Evolutionary conservation across 2,888 invertebrate species (phyloP).

Genomic region (Agrochola lychnidis): DNA sequence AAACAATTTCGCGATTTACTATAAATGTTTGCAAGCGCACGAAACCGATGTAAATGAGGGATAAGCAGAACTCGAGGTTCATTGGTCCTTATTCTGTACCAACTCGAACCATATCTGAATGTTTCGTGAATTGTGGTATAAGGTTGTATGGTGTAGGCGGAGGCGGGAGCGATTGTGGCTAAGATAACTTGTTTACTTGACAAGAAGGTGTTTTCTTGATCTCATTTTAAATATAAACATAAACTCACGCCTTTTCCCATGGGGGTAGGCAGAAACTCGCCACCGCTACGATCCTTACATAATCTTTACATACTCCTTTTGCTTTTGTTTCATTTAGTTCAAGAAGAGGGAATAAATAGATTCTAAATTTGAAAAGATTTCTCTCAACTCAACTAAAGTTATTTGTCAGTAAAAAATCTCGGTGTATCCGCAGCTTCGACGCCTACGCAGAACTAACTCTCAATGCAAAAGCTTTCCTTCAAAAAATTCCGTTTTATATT

Average conservation of each 20-base stretch:
- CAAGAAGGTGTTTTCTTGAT: too few species aligned
- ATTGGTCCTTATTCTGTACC: conserved; percentile 44
- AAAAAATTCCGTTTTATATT: too few species aligned
- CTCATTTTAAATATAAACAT: too few species aligned
- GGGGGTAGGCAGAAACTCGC: too few species aligned
- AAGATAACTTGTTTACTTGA: background rate
- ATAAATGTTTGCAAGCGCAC: conserved; percentile 47
- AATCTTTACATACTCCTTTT: too few species aligned
- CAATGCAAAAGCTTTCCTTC: background rate
- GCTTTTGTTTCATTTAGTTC: too few species aligned
- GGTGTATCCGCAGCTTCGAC: too few species aligned
- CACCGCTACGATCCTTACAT: too few species aligned
- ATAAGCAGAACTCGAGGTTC: conserved; percentile 56
- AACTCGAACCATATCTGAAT: conserved; percentile 46
- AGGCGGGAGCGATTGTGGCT: conserved; percentile 16
- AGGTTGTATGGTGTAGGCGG: background rate
- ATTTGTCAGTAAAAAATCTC: background rate
- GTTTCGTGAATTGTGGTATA: conserved; percentile 28
- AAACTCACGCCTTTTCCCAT: too few species aligned
- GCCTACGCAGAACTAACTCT: background rate
- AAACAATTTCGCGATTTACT: conserved; percentile 36
- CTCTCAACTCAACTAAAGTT: background rate
- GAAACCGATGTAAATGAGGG: conserved; percentile 50
- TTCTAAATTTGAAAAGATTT: background rate
- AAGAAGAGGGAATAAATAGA: background rate